These are phyloP conservation scores for Leptinotarsa defecta DNA, from an alignment of 1,140 invertebrate species.

Conservation along the genomic window DNA sequence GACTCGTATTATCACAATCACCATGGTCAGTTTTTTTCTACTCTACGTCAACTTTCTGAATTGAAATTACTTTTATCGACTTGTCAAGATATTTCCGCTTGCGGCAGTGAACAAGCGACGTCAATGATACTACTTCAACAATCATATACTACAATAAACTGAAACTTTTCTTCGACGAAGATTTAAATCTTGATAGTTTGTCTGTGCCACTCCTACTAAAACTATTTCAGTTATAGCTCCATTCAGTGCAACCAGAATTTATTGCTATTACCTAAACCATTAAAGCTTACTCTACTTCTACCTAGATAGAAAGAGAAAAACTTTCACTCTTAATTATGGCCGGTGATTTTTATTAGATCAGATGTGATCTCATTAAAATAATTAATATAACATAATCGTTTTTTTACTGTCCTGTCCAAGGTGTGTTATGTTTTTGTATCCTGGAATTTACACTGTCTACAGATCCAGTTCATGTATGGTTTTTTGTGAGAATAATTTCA, in stretches of 20 bases:
- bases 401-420: background rate
- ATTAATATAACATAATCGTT: conserved; percentile 13
- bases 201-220: background rate
- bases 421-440: conserved; percentile 10
- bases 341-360: conserved; percentile 20
- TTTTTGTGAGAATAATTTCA: conserved; percentile 1
- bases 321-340: conserved; percentile 20
- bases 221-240: background rate
- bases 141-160: background rate
- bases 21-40: too few species aligned
- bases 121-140: too few species aligned
- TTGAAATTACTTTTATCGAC: too few species aligned
- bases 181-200: background rate
- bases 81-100: too few species aligned
- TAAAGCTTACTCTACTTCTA: background rate
- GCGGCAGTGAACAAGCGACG: too few species aligned
- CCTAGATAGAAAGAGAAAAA: conserved; percentile 14
- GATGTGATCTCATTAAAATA: conserved; percentile 18
- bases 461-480: background rate
- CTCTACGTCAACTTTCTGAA: too few species aligned
- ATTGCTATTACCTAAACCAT: background rate
- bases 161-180: background rate
- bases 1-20: too few species aligned
- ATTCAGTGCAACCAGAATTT: background rate
- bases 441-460: background rate